Conservation (phyloP, 2,113 vertebrate species). For the Aptenodytes forsteri region DNA sequence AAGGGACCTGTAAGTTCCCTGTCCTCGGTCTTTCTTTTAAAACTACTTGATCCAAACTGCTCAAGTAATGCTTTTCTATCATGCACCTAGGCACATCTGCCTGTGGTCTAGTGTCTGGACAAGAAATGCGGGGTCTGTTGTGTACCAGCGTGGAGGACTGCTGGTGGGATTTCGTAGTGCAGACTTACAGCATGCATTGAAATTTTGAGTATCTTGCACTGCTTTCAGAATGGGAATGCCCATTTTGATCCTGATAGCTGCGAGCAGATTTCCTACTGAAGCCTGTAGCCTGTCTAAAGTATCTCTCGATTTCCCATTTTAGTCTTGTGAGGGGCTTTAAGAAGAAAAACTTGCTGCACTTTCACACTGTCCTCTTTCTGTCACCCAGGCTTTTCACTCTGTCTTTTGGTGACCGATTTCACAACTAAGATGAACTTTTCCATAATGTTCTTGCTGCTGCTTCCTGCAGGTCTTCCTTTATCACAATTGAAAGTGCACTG, state of each 20-base stretch:
- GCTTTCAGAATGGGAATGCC: neutral
- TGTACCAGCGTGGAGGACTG: neutral
- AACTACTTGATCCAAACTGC: neutral
- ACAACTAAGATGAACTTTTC: neutral
- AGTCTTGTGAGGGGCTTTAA: neutral
- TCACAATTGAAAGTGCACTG: neutral
- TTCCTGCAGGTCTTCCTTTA: neutral
- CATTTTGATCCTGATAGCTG: neutral
- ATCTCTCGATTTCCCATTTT: neutral
- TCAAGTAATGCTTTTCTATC: neutral
- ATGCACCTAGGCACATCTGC: neutral
- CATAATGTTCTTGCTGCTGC: neutral
- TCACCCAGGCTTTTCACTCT: neutral
- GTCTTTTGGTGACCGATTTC: neutral
- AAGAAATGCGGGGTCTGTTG: fast-evolving
- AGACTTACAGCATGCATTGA: neutral
- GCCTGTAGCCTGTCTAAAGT: neutral
- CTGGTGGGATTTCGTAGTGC: neutral
- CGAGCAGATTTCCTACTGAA: neutral
- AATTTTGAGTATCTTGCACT: fast-evolving
- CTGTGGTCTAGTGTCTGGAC: neutral
- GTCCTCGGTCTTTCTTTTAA: neutral
- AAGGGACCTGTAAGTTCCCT: neutral
- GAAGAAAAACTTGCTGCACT: neutral
- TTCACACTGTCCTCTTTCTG: neutral